These are phyloP conservation scores for Eulithis prunata DNA, from an alignment of 2,888 invertebrate genomes.

Conservation along the genomic window DNA sequence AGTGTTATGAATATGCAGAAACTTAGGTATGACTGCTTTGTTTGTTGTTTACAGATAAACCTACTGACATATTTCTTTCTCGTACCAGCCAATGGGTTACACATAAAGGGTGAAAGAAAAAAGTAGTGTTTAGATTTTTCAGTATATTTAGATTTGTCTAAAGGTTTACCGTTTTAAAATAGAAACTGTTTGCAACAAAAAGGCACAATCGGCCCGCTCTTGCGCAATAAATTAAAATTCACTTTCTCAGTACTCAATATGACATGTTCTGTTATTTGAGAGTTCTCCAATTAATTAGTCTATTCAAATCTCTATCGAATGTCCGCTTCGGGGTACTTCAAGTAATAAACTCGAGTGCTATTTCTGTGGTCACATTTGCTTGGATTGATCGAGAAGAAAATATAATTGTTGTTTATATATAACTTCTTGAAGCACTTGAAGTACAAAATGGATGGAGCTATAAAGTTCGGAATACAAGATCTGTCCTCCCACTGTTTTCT, in stretches of 20 bases:
- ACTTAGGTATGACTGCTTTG: too few species aligned
- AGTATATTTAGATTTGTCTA: too few species aligned
- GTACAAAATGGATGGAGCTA: conserved; percentile 4
- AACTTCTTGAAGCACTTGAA: conserved; percentile 1
- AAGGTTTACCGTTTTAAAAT: too few species aligned
- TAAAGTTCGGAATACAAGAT: background rate
- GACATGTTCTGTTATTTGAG: conserved; percentile 48
- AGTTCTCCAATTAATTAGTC: conserved; percentile 56
- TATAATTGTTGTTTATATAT: background rate
- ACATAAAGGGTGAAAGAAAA: too few species aligned
- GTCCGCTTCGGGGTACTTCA: conserved; percentile 44
- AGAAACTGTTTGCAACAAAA: too few species aligned
- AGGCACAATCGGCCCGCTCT: background rate
- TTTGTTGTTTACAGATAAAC: too few species aligned
- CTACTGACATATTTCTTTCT: too few species aligned
- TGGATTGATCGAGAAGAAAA: conserved; percentile 15
- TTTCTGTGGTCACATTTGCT: conserved; percentile 45
- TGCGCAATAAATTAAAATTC: conserved; percentile 30
- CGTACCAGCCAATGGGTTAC: too few species aligned
- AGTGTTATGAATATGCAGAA: too few species aligned
- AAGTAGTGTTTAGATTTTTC: too few species aligned
- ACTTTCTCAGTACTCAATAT: conserved; percentile 36
- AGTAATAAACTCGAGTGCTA: conserved; percentile 51
- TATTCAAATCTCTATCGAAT: conserved; percentile 43
- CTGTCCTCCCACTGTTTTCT: too few species aligned